Percentiles rank a stretch among this genome's conserved stretches.
Evolutionary conservation across 2,797 vertebrate genomes (phyloP).

Genomic region (Lithobates pipiens): DNA sequence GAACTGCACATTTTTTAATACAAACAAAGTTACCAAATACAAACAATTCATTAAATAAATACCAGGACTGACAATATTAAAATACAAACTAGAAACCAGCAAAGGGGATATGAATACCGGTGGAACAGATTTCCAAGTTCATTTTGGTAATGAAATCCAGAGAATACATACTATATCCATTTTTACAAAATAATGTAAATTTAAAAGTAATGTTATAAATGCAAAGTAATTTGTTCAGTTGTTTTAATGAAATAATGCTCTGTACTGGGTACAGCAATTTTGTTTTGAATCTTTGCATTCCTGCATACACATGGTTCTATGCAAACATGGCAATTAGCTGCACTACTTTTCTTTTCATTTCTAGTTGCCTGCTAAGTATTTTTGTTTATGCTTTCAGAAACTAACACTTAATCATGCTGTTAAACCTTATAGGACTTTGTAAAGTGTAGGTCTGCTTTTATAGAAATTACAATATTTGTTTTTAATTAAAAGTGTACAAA

Average conservation of each 20-base stretch:
- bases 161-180: no score
- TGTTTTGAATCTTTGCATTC: constrained; percentile 32
- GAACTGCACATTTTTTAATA: no score
- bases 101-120: no score
- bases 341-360: background rate
- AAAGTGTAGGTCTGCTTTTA: constrained; percentile 23
- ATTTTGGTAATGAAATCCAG: no score
- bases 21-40: no score
- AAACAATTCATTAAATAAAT: no score
- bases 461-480: constrained; percentile 51
- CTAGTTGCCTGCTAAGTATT: constrained; percentile 18
- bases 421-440: constrained; percentile 27
- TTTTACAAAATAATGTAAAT: no score
- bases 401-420: constrained; percentile 19
- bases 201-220: no score
- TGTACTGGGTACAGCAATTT: background rate
- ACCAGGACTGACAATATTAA: no score
- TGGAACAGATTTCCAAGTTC: no score
- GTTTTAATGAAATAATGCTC: constrained; percentile 33
- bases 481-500: constrained; percentile 37
- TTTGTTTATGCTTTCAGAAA: constrained; percentile 22
- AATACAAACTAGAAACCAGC: no score
- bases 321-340: constrained; percentile 41
- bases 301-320: constrained; percentile 46
- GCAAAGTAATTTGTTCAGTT: background rate